Conservation (phyloP, 2,888 invertebrate genomes). For the Euclidia mi region DNA sequence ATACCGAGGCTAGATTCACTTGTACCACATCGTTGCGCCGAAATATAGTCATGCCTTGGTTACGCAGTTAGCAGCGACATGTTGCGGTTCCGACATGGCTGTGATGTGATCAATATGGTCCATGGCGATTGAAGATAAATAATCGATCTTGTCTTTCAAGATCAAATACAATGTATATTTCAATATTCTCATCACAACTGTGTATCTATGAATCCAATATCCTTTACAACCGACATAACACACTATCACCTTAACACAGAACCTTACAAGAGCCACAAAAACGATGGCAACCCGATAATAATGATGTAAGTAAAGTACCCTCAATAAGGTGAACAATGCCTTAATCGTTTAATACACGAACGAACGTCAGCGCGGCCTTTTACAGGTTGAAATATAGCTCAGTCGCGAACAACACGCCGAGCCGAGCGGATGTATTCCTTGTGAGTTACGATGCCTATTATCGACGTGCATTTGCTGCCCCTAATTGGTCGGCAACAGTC, state of each 20-base stretch:
- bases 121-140: no score
- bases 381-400: constrained; percentile 68
- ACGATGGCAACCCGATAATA: constrained; percentile 50
- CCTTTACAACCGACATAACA: neutral
- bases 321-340: constrained; percentile 56
- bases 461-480: constrained; percentile 50
- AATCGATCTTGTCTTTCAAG: no score
- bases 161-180: no score
- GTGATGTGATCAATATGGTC: no score
- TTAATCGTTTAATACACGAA: constrained; percentile 51
- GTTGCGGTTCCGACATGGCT: no score
- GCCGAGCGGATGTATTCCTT: constrained; percentile 45
- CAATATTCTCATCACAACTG: no score
- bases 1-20: no score
- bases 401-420: constrained; percentile 50
- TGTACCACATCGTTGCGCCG: no score
- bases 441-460: constrained; percentile 62
- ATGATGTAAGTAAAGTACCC: constrained; percentile 60
- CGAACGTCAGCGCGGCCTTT: constrained; percentile 62
- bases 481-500: constrained; percentile 63
- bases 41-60: no score
- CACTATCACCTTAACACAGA: neutral
- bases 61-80: no score
- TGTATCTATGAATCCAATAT: no score
- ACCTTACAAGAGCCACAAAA: constrained; percentile 13